Base-by-base conservation (phyloP, 2,113 vertebrate species). In the Meriones unguiculatus region DNA sequence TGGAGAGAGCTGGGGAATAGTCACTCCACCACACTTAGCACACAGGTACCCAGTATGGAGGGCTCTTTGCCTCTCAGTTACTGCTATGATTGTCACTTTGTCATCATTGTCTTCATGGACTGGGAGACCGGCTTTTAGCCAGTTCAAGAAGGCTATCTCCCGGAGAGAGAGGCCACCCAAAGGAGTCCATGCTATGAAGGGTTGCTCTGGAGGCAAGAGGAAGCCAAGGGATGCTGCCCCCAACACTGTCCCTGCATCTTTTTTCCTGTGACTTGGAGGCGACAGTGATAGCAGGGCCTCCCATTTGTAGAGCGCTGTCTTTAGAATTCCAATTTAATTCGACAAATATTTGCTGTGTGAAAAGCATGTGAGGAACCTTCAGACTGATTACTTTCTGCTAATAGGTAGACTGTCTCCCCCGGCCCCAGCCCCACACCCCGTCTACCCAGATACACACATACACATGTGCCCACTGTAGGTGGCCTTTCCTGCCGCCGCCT, bases 241-340 rank as follows among this genome's bases (percentile, higher is more conserved):
- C 86, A 52, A 3, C 59, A 78, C 24, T 52, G 52, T 59, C 70
- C 59, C 38, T 20, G n/a, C 41, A 3, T 72, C 91, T 88, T 72
- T 64, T 38, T 75, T 89, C 86, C 76, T 78, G 62, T 38, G 76
- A 46, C 89, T 76, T 86, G 91, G 90, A 93, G 80, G 41, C 62
- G 73, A 90, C 32, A 77, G 70, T 64, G 24, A 75, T 62, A 75
- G 64, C 18, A 64, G 8, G 24, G 6, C 41, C n/a, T 57, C 73
- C 2, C 75, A 25, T 95, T 32, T 41, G 32, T 72, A 50, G 87
- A 96, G 69, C 5, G 0, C 82, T 80, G 89, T 93, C 87, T 76
- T 93, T 90, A 76, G 96, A 91, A 85, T 94, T 95, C 80, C 90
- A 87, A 50, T 87, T 95, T 80, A 59, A 85, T 81, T 97, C 76